phyloP scores from a whole-genome alignment of 2,888 invertebrate genomes.

The Marronus borbonicus region DNA sequence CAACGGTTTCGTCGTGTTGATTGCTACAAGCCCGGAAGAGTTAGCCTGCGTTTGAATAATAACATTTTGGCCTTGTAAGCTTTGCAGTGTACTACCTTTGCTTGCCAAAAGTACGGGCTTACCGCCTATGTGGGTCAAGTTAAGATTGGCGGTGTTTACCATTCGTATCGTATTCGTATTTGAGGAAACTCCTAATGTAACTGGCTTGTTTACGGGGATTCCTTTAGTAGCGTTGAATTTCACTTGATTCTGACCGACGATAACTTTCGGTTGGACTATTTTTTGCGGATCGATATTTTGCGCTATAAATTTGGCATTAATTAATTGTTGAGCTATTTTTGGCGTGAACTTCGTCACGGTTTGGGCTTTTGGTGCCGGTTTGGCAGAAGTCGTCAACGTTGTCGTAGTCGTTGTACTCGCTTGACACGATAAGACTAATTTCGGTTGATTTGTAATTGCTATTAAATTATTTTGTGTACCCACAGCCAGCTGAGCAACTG shows the following conservation, averaged over 20 bases:
- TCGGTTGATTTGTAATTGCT: constrained; percentile 66
- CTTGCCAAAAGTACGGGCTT: constrained; percentile 74
- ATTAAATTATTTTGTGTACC: constrained; percentile 72
- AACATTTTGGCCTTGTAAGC: constrained; percentile 69
- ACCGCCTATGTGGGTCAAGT: constrained; percentile 73
- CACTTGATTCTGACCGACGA: constrained; percentile 64
- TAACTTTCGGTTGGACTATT: constrained; percentile 62
- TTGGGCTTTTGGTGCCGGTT: constrained; percentile 60
- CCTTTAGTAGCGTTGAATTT: constrained; percentile 62
- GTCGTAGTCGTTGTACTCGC: constrained; percentile 60
- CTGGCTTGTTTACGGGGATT: constrained; percentile 60
- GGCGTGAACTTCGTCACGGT: constrained; percentile 64
- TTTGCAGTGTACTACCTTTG: constrained; percentile 68
- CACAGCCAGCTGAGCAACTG: constrained; percentile 70
- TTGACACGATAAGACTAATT: constrained; percentile 66
- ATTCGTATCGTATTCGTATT: constrained; percentile 70
- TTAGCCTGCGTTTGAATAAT: constrained; percentile 69
- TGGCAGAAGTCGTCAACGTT: constrained; percentile 60
- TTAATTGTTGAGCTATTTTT: constrained; percentile 69
- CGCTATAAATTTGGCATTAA: constrained; percentile 71
- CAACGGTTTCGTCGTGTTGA: constrained; percentile 55
- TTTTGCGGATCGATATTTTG: constrained; percentile 65
- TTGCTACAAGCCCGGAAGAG: constrained; percentile 55
- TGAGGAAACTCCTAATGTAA: constrained; percentile 61
- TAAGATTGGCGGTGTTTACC: constrained; percentile 71